Evolutionary conservation across 1,140 invertebrate species (phyloP).

Genomic region (Drosophila virilis): DNA sequence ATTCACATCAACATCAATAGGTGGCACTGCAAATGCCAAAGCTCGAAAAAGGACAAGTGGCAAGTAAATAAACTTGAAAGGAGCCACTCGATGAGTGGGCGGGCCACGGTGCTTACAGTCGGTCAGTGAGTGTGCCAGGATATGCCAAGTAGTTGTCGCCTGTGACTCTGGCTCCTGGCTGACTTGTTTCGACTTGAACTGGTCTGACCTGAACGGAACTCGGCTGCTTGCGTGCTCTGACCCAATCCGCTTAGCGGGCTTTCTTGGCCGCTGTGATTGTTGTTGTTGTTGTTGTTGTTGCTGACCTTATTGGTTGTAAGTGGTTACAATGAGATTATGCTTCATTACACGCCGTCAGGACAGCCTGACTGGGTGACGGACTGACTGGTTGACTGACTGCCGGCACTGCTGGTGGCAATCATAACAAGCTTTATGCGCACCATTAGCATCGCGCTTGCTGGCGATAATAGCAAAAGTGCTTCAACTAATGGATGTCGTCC

Average conservation of each 20-base stretch:
- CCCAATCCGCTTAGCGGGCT: constrained; percentile 71
- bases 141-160: constrained; percentile 78
- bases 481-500: constrained; percentile 72
- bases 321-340: constrained; percentile 78
- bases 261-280: constrained; percentile 20
- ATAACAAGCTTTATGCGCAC: constrained; percentile 76
- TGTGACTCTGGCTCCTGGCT: constrained; percentile 28
- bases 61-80: constrained; percentile 80
- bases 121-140: constrained; percentile 65
- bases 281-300: constrained; percentile 31
- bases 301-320: constrained; percentile 79
- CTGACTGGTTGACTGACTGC: constrained; percentile 12
- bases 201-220: constrained; percentile 12
- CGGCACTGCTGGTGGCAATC: constrained; percentile 59
- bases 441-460: constrained; percentile 72
- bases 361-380: constrained; percentile 11
- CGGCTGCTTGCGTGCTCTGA: constrained; percentile 45
- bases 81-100: constrained; percentile 60
- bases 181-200: constrained; percentile 31
- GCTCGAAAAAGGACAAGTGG: constrained; percentile 68
- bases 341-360: constrained; percentile 68
- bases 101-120: constrained; percentile 18
- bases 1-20: constrained; percentile 56
- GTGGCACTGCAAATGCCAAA: constrained; percentile 31
- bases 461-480: constrained; percentile 76